Evolutionary conservation across 1,140 invertebrate genomes (phyloP).

Genomic region (Listronotus bonariensis): DNA sequence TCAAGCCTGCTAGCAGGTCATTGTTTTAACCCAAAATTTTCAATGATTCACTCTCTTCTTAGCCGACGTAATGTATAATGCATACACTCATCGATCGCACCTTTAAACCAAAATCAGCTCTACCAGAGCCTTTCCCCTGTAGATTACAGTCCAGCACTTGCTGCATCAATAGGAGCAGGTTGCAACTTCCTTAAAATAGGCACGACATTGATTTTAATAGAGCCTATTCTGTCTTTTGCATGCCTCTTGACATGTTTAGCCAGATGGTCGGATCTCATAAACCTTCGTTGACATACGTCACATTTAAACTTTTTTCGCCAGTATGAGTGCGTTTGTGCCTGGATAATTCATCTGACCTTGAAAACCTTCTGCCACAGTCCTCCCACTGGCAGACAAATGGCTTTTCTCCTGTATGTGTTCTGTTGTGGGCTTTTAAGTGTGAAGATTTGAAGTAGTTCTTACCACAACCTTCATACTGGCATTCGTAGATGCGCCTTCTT

Average conservation of each 20-base stretch:
- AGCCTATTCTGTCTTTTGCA: conserved; percentile 62
- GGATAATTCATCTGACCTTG: conserved; percentile 92
- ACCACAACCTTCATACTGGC: conserved; percentile 79
- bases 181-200: conserved; percentile 47
- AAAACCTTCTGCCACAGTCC: conserved; percentile 88
- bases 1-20: too few species aligned
- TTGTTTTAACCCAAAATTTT: too few species aligned
- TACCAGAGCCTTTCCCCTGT: too few species aligned
- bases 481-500: conserved; percentile 81
- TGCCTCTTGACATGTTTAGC: conserved; percentile 90
- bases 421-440: conserved; percentile 91
- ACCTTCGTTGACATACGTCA: conserved; percentile 81
- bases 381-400: conserved; percentile 89
- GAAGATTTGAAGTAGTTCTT: conserved; percentile 98
- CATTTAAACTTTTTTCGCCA: conserved; percentile 94
- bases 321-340: conserved; percentile 93
- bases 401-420: conserved; percentile 91
- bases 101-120: too few species aligned
- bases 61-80: too few species aligned
- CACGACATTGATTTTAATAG: conserved; percentile 38
- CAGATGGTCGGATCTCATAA: conserved; percentile 94
- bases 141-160: too few species aligned
- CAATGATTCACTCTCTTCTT: too few species aligned
- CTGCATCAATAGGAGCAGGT: conserved; percentile 36
- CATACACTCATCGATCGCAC: too few species aligned